A percentile compares a stretch with the other conserved stretches of the same genome.
These are phyloP conservation scores for Mercenaria mercenaria DNA, from an alignment of 1,140 invertebrate genomes.

Conservation along the genomic window DNA sequence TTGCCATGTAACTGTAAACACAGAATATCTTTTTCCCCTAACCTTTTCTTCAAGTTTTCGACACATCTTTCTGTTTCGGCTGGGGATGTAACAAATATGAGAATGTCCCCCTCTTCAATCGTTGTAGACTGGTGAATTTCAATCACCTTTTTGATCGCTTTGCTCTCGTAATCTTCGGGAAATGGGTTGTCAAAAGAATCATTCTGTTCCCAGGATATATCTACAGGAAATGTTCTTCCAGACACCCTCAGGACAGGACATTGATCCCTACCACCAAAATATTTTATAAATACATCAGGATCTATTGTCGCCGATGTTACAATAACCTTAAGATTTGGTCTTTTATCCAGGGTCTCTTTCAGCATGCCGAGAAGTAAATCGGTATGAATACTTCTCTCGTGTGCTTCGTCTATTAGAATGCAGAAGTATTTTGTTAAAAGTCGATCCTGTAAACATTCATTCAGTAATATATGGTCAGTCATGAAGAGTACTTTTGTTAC, in stretches of 20 bases:
- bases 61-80: constrained; percentile 81
- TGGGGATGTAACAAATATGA: constrained; percentile 96
- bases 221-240: constrained; percentile 92
- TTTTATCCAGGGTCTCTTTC: constrained; percentile 86
- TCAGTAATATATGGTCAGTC: constrained; percentile 98
- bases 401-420: constrained; percentile 98
- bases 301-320: constrained; percentile 85
- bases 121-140: constrained; percentile 97
- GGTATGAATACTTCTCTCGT: constrained; percentile 98
- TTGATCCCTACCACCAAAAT: constrained; percentile 94
- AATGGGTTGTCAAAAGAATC: constrained; percentile 92
- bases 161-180: constrained; percentile 95
- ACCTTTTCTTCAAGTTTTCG: constrained; percentile 62
- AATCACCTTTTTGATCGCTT: constrained; percentile 97
- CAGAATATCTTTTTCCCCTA: constrained; percentile 49
- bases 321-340: constrained; percentile 80
- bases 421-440: constrained; percentile 89
- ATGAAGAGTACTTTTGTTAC: constrained; percentile 96
- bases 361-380: constrained; percentile 96
- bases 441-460: constrained; percentile 94
- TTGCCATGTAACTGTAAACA: constrained; percentile 96
- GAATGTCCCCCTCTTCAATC: constrained; percentile 97
- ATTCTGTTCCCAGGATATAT: constrained; percentile 96
- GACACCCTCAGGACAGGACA: constrained; percentile 98
- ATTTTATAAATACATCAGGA: constrained; percentile 86